Evolutionary conservation across 2,797 vertebrate species (phyloP), one percentile per base, ranked within the genome.

Genomic region (Brachyrhaphis roseni): DNA sequence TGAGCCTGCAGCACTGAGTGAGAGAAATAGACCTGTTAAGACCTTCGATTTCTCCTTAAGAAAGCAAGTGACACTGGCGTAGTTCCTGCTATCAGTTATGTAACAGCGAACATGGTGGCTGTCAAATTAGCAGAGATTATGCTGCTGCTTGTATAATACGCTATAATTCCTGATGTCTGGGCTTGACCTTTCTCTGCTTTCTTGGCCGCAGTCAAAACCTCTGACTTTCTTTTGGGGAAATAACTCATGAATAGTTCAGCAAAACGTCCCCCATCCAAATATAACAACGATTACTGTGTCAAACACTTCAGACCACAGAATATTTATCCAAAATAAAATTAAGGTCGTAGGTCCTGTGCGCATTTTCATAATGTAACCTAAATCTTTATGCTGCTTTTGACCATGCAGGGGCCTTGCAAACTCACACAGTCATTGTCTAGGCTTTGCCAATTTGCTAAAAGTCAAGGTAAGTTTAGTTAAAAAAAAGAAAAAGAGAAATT

Each of bases 81-180:
- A 7, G 47, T 64, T 46, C 47, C 39, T 31, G 79, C 83, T 85
- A 77, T 87, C 86, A 80, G 88, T 88, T 88, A 77, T 79, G 64
- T 74, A 74, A 82, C 78, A 34, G 74, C 75, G 72, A 80, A 72
- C 77, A 76, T 41, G 72, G 59, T 79, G 75, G 81, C 83, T 85
- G 90, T 36, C 84, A 82, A 39, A 76, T 82, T 64, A 71, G 46
- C 66, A 87, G 31, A 51, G 77, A 83, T 83, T 64, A 78, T 81
- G 70, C 43, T 77, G 76, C 53, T 82, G 74, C 81, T 78, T 83
- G 70, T 62, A 43, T 77, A 72, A 45, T 74, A 15, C 62, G 31
- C 2, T 62, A 66, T 31, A 31, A 26, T 31, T 62, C n/a, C 57
- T 31, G 57, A 15, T 62, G 47, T 46, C 49, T 72, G 34, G 0